phyloP scores from a whole-genome alignment of 2,797 vertebrate genomes.

The Champsocephalus gunnari region DNA sequence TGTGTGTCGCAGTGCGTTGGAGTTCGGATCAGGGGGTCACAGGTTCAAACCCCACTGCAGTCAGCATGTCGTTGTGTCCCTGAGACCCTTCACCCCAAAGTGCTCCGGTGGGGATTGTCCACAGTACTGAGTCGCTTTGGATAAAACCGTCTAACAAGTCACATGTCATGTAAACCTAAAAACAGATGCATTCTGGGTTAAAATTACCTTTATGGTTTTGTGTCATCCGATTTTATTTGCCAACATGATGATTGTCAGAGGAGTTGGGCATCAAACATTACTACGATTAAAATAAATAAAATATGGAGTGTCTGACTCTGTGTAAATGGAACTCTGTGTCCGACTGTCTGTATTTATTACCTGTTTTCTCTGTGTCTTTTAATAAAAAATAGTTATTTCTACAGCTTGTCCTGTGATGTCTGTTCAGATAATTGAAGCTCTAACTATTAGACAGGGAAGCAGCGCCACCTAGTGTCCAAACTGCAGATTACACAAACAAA shows the following conservation, averaged over 20 bases:
- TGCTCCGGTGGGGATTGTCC: no score
- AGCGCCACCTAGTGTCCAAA: slow-evolving; percentile 20
- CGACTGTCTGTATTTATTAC: slow-evolving; percentile 73
- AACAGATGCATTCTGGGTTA: no score
- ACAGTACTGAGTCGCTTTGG: no score
- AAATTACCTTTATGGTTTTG: neutral
- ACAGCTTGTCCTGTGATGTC: slow-evolving; percentile 20
- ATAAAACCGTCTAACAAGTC: no score
- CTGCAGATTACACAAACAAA: neutral
- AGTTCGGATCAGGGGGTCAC: no score
- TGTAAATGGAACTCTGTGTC: slow-evolving; percentile 21
- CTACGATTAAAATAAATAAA: neutral
- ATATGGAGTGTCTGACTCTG: slow-evolving; percentile 1
- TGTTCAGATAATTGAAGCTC: neutral
- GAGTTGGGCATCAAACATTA: no score
- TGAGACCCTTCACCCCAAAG: no score
- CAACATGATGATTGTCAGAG: neutral
- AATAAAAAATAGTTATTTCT: slow-evolving; percentile 79
- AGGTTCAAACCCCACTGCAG: no score
- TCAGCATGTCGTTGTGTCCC: no score
- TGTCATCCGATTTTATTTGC: no score
- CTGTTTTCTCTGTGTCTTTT: slow-evolving; percentile 49
- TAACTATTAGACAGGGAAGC: accelerated
- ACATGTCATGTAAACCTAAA: neutral
- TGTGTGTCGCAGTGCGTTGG: no score